These are phyloP conservation scores for Scaptomyza hsui DNA, from an alignment of 1,140 invertebrate genomes.

Conservation along the genomic window DNA sequence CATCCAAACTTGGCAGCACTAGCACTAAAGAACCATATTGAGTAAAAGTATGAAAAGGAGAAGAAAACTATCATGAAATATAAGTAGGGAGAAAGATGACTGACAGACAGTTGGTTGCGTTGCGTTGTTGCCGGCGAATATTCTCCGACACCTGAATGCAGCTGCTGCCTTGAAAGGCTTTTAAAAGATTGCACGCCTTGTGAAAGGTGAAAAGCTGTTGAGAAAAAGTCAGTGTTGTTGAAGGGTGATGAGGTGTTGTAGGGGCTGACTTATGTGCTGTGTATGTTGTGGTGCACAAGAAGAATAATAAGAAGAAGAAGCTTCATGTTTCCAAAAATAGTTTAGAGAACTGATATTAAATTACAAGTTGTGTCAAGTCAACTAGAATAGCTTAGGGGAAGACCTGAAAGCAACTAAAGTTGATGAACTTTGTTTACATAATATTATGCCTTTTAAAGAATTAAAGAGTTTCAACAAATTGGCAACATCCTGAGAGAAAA, in stretches of 20 bases:
- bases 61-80: not conserved
- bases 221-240: not conserved
- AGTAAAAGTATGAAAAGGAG: not conserved
- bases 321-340: not conserved
- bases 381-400: not conserved
- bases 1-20: slow-evolving; percentile 18
- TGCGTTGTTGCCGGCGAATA: slow-evolving; percentile 7
- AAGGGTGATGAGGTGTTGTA: not conserved
- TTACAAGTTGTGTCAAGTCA: not conserved
- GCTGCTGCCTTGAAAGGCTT: slow-evolving; percentile 34
- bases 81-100: not conserved
- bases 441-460: too few relatives aligned
- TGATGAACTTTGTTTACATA: not conserved
- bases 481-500: not conserved
- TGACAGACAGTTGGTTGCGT: slow-evolving; percentile 27
- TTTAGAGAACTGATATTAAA: not conserved
- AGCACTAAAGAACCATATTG: not conserved
- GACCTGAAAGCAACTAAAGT: not conserved
- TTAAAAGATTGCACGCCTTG: slow-evolving; percentile 26
- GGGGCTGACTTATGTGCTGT: too few relatives aligned
- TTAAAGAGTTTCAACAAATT: not conserved
- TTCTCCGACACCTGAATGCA: slow-evolving; percentile 36
- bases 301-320: too few relatives aligned
- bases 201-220: slow-evolving; percentile 19
- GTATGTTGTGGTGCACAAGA: not conserved